Conservation (phyloP, 2,888 invertebrate genomes). For the Onthophagus sagittarius region DNA sequence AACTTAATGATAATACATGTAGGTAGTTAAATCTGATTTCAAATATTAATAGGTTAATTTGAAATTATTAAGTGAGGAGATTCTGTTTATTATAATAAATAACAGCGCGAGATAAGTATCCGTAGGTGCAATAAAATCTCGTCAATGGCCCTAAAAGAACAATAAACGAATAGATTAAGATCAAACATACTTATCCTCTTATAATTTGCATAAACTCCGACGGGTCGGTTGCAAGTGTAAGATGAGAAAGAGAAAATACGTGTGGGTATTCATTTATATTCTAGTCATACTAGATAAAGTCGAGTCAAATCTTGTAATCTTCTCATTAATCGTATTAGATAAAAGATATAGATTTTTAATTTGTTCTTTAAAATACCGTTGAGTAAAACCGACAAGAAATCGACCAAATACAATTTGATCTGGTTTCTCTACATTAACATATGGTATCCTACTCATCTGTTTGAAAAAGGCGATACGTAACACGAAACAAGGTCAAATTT, state of each 20-base stretch:
- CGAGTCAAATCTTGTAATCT: neutral
- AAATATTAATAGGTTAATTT: neutral
- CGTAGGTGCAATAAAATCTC: neutral
- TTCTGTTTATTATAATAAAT: neutral
- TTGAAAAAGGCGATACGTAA: neutral
- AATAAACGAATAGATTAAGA: neutral
- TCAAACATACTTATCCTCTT: neutral
- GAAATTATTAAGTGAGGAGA: neutral
- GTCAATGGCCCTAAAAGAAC: neutral
- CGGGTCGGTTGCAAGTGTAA: neutral
- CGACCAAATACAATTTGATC: neutral
- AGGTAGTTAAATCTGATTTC: no score
- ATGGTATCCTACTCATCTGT: neutral
- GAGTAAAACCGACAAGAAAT: neutral
- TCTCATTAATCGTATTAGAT: neutral
- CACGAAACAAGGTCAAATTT: neutral
- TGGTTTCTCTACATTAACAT: neutral
- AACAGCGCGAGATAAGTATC: neutral
- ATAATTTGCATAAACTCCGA: neutral
- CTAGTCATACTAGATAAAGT: neutral
- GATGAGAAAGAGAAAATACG: neutral
- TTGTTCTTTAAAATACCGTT: neutral
- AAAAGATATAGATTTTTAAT: neutral
- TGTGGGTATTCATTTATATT: neutral
- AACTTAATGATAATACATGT: neutral